These are phyloP conservation scores for Cepaea nemoralis DNA, from an alignment of 1,140 invertebrate genomes.

Conservation along the genomic window DNA sequence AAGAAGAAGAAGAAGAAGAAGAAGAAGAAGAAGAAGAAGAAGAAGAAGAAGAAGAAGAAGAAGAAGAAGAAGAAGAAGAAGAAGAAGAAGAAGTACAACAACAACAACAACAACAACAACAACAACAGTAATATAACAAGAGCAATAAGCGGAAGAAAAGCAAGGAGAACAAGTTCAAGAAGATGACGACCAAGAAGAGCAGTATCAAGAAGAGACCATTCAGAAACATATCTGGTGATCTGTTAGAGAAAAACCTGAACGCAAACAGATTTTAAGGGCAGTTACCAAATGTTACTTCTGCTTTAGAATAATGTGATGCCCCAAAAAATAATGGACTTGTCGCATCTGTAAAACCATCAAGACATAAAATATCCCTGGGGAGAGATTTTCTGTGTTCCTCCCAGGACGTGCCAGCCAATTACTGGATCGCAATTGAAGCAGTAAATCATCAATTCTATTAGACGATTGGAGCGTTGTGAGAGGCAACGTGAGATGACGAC, in stretches of 20 bases:
- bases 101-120: no score
- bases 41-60: no score
- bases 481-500: background rate
- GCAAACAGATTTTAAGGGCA: constrained; percentile 1
- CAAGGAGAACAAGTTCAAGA: no score
- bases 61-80: no score
- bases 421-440: constrained; percentile 24
- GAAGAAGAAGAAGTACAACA: no score
- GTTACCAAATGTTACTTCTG: background rate
- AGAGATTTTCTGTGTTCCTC: constrained; percentile 26
- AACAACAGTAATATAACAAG: no score
- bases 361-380: constrained; percentile 26
- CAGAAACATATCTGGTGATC: background rate
- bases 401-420: constrained; percentile 29
- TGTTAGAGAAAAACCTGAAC: background rate
- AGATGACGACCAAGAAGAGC: background rate
- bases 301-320: constrained; percentile 6
- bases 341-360: constrained; percentile 17
- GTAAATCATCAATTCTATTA: constrained; percentile 37
- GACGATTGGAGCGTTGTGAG: constrained; percentile 25
- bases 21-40: no score
- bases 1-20: no score
- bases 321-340: constrained; percentile 20
- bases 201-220: background rate
- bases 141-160: no score